Evolutionary conservation across 2,797 vertebrate genomes (phyloP).

Genomic region (Limnodromus scolopaceus): DNA sequence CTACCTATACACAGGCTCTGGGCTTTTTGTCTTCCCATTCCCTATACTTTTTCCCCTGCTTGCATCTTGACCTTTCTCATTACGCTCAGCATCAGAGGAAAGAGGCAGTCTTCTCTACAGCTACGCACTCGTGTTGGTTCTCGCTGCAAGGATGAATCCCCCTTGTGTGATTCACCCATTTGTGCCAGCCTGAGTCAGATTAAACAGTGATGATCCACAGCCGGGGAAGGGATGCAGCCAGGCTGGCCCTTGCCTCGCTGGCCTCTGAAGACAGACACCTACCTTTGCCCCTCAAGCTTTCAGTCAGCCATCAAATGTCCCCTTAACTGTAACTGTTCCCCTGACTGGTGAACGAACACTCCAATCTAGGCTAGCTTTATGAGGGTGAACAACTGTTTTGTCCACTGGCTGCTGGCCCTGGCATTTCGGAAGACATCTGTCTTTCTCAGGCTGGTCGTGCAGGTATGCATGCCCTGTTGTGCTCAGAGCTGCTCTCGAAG

Average conservation of each 20-base stretch:
- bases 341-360: not conserved
- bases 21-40: not conserved
- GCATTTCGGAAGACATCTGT: not conserved
- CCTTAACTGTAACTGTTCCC: not conserved
- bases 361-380: not conserved
- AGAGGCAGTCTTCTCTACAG: not conserved
- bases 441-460: not conserved
- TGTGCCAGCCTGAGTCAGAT: not conserved
- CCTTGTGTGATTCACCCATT: not conserved
- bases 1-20: not conserved
- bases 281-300: not conserved
- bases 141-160: not conserved
- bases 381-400: not conserved
- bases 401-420: not conserved
- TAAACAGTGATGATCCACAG: not conserved
- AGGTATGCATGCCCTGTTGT: not conserved
- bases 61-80: not conserved
- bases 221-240: not conserved
- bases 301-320: not conserved
- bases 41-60: not conserved
- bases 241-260: not conserved
- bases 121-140: not conserved
- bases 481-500: not conserved
- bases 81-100: rapidly evolving
- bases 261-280: not conserved